Base-by-base conservation (phyloP, 2,888 invertebrate species). In the Drosophila mimica region DNA sequence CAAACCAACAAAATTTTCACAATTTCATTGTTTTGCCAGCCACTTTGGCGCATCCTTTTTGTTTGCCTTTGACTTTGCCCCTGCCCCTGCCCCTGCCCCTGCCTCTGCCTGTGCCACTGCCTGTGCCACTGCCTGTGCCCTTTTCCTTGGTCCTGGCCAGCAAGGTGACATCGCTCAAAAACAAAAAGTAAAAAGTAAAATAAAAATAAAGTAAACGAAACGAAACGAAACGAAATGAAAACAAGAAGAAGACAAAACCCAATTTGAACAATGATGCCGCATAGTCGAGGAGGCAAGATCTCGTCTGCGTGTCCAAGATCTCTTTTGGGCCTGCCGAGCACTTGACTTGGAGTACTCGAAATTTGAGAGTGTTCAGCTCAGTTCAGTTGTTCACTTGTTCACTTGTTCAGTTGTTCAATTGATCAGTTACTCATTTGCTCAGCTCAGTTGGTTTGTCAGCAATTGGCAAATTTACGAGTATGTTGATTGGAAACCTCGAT, bases 21-120 rank as follows among this genome's bases (percentile, higher is more conserved):
- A 87, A 72, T 80, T 76, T 87, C 87, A 86, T 87, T 83, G 87
- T 84, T 83, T 86, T 82, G 83, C 77, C 83, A 86, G 77, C 83
- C 83, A 73, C 76, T 66, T 65, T 83, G 81, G 79, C 86, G 86
- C 86, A 83, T 83, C 76, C 83, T 80, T 82, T 75, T 75, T 75
- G 62, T 61, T 51, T 34, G 53, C 9, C 40, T 36, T 63, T 51
- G 43, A 49, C 46, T 62, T 36, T 52, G 33, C 31, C 52, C 49
- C 15, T 46, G 20, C 9, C 38, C 15, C 34, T 15, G 38, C 17
- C 38, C 34, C 11, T 60, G 40, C 8, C 38, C 11, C 43, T 43
- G n/a, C 11, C 17, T n/a, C 38, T 7, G 8, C 3, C 25, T 25
- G 25, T 25, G 25, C 25, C 25, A 2, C 25, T 25, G 25, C 3